Percentiles rank a stretch among this genome's conserved stretches.
phyloP scores from a whole-genome alignment of 1,140 invertebrate genomes.

The Maconellicoccus hirsutus region DNA sequence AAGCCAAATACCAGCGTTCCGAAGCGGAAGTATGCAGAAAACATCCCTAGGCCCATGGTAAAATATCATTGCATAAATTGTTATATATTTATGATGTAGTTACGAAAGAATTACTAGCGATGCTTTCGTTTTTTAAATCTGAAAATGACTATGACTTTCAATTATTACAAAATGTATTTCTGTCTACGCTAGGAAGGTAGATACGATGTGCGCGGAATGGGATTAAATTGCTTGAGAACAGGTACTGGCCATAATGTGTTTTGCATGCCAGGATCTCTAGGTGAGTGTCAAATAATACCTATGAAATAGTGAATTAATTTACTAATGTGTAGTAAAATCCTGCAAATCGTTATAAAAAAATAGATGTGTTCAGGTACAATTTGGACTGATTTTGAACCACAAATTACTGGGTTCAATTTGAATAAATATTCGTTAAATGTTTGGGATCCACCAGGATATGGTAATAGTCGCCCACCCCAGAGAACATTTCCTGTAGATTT shows the following conservation, averaged over 20 bases:
- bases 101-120: too few relatives aligned
- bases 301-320: too few relatives aligned
- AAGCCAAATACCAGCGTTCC: too few relatives aligned
- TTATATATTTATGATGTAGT: too few relatives aligned
- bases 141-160: too few relatives aligned
- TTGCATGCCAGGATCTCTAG: neutral
- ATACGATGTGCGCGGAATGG: neutral
- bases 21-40: too few relatives aligned
- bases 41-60: too few relatives aligned
- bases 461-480: slow-evolving; percentile 64
- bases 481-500: slow-evolving; percentile 57
- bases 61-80: too few relatives aligned
- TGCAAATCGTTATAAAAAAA: slow-evolving; percentile 10
- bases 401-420: slow-evolving; percentile 54
- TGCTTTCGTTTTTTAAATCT: too few relatives aligned
- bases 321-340: too few relatives aligned
- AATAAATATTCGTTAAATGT: slow-evolving; percentile 62
- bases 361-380: too few relatives aligned
- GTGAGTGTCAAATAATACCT: neutral
- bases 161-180: too few relatives aligned
- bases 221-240: neutral
- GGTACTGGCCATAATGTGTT: neutral
- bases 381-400: slow-evolving; percentile 69
- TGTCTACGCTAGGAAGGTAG: neutral
- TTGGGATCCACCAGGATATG: slow-evolving; percentile 83